Percentiles rank a stretch among this genome's conserved stretches.
Evolutionary conservation across 2,113 vertebrate species (phyloP).

Genomic region (Saccopteryx leptura): DNA sequence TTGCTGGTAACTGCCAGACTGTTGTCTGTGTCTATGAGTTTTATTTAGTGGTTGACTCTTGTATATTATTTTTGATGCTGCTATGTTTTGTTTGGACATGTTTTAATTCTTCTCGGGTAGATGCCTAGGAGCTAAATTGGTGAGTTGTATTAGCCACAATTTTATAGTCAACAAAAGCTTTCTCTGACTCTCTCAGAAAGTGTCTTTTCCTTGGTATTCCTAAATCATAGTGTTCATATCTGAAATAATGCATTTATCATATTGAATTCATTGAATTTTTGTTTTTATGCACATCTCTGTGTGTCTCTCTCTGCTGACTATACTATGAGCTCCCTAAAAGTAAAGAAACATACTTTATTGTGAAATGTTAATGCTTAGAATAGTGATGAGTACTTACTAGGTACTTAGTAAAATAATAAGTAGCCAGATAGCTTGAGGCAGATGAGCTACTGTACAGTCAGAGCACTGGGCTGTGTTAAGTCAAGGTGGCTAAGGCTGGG

Average conservation of each 20-base stretch:
- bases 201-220: neutral
- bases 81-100: neutral
- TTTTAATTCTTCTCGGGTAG: neutral
- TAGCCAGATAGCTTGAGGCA: neutral
- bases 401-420: constrained; percentile 7
- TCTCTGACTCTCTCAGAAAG: neutral
- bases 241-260: neutral
- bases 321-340: neutral
- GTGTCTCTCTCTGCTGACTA: constrained; percentile 10
- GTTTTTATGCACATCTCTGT: neutral
- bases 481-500: neutral
- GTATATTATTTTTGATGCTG: neutral
- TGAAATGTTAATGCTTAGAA: neutral
- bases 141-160: neutral
- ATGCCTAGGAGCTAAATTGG: neutral
- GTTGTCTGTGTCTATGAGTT: neutral
- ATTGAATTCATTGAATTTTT: neutral
- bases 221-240: neutral
- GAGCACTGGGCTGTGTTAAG: neutral
- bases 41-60: neutral
- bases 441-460: neutral
- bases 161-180: neutral
- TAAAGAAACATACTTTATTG: neutral
- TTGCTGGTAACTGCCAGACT: neutral
- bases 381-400: neutral